Percentiles rank a stretch among this genome's conserved stretches.
Evolutionary conservation across 2,113 vertebrate genomes (phyloP).

Genomic region (Limnothrissa miodon): DNA sequence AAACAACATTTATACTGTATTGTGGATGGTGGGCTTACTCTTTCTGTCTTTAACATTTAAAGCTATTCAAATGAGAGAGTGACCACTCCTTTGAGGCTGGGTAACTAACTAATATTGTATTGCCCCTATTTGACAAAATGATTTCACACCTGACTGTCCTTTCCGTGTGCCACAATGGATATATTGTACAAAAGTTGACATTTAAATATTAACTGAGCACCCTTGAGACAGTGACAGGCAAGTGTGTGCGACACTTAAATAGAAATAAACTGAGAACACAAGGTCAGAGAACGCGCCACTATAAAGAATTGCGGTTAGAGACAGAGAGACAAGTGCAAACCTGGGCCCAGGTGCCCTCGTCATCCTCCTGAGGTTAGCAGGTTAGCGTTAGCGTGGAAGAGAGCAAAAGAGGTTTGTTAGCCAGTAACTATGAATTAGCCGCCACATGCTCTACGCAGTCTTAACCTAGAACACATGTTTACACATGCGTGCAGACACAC

Average conservation of each 20-base stretch:
- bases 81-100: background rate
- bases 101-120: background rate
- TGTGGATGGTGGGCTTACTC: background rate
- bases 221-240: background rate
- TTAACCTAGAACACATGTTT: background rate
- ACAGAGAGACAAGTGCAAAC: slow-evolving; percentile 74
- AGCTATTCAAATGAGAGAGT: background rate
- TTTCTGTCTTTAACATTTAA: background rate
- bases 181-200: background rate
- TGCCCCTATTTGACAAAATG: background rate
- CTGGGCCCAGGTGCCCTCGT: slow-evolving; percentile 99
- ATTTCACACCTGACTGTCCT: no score
- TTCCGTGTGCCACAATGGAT: background rate
- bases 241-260: background rate
- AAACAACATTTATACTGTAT: background rate
- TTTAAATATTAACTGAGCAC: background rate
- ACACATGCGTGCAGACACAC: slow-evolving; percentile 11
- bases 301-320: background rate
- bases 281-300: background rate
- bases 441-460: background rate
- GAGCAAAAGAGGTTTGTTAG: slow-evolving; percentile 67
- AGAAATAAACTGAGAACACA: background rate
- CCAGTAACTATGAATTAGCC: slow-evolving; percentile 39
- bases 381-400: slow-evolving; percentile 84
- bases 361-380: slow-evolving; percentile 94